Evolutionary conservation across 2,888 invertebrate genomes (phyloP), one percentile per base, ranked within the genome.

Genomic region (Boloria euphrosyne): DNA sequence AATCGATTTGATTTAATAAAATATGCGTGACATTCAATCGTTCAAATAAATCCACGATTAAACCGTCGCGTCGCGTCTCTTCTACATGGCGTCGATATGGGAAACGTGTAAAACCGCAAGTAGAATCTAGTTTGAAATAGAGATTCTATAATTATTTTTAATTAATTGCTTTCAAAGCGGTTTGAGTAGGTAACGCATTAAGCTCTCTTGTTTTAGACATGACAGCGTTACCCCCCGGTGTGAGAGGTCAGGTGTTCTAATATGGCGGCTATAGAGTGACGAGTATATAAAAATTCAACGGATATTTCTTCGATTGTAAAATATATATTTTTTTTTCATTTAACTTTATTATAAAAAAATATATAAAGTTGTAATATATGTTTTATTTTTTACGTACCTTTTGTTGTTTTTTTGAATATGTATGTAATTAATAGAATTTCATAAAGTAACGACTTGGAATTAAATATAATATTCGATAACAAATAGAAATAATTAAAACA

Each of bases 201-300:
- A 63, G 57, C 60, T 63, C 66, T 63, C 60, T 64, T 69, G 69
- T 69, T 69, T 66, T 66, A 69, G 69, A 57, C 63, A 63, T 53
- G 69, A 62, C 68, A 62, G 66, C 66, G 54, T 66, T 44, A 55
- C 60, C 69, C 63, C 69, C 69, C 62, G 63, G 66, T 60, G 68
- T 57, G 55, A 66, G 49, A 66, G 69, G 69, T 69, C 69, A 69
- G 66, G 63, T 66, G 63, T 69, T 63, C 62, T 63, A 61, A 69
- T 61, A 67, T 67, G 63, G 67, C 63, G 57, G 63, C 44, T 14
- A 43, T 66, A 55, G 60, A 66, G 66, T 66, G 52, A 64, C 68
- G 52, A 63, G 43, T n/a, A 13, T 44, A 47, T 50, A 43, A 47
- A 18, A 52, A 43, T 22, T 51, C 18, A 44, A 16, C 46, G 52